These are phyloP conservation scores for Leptogaster cylindrica DNA, from an alignment of 2,888 invertebrate genomes.

Conservation along the genomic window DNA sequence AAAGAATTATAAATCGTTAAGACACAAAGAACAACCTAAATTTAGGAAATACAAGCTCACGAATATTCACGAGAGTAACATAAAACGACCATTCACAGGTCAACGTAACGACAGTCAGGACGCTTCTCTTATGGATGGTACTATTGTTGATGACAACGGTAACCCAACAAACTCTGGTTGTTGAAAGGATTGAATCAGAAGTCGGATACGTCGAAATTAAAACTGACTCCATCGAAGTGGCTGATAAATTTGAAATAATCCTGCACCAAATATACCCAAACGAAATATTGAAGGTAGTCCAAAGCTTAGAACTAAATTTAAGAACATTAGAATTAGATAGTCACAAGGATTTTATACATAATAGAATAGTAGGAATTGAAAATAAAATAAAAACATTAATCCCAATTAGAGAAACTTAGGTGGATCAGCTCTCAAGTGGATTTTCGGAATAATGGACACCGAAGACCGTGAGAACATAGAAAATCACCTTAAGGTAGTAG, in stretches of 20 bases:
- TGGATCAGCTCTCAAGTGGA: too few species aligned
- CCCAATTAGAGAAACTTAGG: too few species aligned
- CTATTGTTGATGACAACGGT: neutral
- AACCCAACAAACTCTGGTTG: neutral
- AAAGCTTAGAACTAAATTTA: conserved; percentile 39
- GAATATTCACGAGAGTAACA: conserved; percentile 37
- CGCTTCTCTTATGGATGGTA: neutral
- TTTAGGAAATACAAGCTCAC: conserved; percentile 37
- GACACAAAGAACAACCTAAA: conserved; percentile 42
- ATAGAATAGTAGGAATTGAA: too few species aligned
- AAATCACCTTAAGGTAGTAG: too few species aligned
- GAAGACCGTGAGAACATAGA: too few species aligned
- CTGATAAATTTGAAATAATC: conserved; percentile 40
- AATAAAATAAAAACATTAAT: too few species aligned
- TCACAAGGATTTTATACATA: neutral
- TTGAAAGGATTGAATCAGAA: conserved; percentile 6
- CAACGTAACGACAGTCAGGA: neutral
- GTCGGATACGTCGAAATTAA: conserved; percentile 42
- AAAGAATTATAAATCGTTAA: conserved; percentile 35
- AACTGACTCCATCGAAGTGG: conserved; percentile 42
- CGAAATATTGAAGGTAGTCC: conserved; percentile 36
- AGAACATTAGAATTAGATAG: conserved; percentile 18
- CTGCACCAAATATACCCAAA: conserved; percentile 33
- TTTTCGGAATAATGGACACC: too few species aligned
- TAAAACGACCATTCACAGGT: conserved; percentile 43